Conservation (phyloP, 1,140 invertebrate species). For the Dinothrombium tinctorium region DNA sequence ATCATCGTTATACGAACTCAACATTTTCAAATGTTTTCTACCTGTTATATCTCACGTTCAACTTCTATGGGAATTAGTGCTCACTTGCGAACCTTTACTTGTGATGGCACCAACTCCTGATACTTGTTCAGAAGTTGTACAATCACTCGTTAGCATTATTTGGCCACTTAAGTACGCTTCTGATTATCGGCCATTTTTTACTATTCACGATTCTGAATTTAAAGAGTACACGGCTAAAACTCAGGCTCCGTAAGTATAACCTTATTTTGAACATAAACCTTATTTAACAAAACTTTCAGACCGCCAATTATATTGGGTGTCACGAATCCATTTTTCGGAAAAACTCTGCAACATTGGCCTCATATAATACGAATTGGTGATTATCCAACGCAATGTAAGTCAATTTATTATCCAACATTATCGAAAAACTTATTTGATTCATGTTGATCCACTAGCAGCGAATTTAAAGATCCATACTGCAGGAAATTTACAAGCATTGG, state of each 20-base stretch:
- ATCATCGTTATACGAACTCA: constrained; percentile 9
- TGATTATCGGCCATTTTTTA: constrained; percentile 94
- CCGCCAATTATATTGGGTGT: constrained; percentile 85
- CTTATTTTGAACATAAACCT: constrained; percentile 1
- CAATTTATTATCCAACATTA: background rate
- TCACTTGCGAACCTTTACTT: constrained; percentile 57
- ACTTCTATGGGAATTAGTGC: constrained; percentile 83
- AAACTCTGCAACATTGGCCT: constrained; percentile 95
- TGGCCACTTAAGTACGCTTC: constrained; percentile 68
- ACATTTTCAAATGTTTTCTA: constrained; percentile 32
- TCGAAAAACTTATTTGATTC: background rate
- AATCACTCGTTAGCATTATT: constrained; percentile 71
- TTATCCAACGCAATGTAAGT: background rate
- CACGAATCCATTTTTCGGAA: constrained; percentile 98
- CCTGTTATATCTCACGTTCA: constrained; percentile 77
- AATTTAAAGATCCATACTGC: constrained; percentile 20
- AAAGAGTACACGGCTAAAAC: constrained; percentile 84
- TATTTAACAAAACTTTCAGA: constrained; percentile 18
- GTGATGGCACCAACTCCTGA: constrained; percentile 83
- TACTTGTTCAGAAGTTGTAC: constrained; percentile 72
- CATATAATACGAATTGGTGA: constrained; percentile 67
- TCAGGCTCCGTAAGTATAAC: constrained; percentile 41
- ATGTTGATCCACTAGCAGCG: background rate
- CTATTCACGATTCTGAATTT: constrained; percentile 98
- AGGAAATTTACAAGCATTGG: constrained; percentile 24